Percentiles rank a stretch among this genome's conserved stretches.
phyloP scores from a whole-genome alignment of 2,113 vertebrate genomes.

The Malaclemys terrapin region DNA sequence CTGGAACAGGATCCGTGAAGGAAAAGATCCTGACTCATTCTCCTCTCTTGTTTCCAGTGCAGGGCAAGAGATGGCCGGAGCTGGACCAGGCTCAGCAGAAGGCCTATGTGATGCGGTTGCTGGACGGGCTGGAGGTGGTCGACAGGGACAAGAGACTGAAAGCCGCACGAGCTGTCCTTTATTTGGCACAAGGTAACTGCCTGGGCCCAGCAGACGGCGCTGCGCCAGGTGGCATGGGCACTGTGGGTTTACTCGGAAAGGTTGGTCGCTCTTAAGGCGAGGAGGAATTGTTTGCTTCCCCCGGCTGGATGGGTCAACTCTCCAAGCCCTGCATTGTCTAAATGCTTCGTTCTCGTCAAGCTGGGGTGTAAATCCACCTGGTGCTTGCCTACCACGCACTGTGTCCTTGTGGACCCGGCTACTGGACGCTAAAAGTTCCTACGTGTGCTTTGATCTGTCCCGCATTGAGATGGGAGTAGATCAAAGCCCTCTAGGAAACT shows the following conservation, averaged over 20 bases:
- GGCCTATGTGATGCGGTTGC: constrained; percentile 90
- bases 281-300: not conserved
- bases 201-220: not conserved
- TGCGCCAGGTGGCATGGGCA: not conserved
- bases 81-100: constrained; percentile 85
- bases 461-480: not conserved
- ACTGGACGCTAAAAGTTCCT: not conserved
- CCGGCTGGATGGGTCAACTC: not conserved
- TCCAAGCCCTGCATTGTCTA: not conserved
- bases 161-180: constrained; percentile 92
- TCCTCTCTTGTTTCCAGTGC: constrained; percentile 71
- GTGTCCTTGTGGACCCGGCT: not conserved
- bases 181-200: constrained; percentile 92
- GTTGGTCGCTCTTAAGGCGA: fast-evolving
- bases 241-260: not conserved
- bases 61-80: constrained; percentile 86
- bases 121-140: constrained; percentile 95
- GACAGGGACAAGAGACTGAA: constrained; percentile 90
- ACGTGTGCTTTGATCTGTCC: not conserved
- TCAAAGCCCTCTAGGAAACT: not conserved
- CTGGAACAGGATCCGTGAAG: not conserved
- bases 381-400: not conserved
- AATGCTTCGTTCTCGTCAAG: not conserved
- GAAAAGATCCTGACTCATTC: not conserved
- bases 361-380: not conserved